These are phyloP conservation scores for Drosophila grimshawi DNA, from an alignment of 1,140 invertebrate genomes.

Conservation along the genomic window DNA sequence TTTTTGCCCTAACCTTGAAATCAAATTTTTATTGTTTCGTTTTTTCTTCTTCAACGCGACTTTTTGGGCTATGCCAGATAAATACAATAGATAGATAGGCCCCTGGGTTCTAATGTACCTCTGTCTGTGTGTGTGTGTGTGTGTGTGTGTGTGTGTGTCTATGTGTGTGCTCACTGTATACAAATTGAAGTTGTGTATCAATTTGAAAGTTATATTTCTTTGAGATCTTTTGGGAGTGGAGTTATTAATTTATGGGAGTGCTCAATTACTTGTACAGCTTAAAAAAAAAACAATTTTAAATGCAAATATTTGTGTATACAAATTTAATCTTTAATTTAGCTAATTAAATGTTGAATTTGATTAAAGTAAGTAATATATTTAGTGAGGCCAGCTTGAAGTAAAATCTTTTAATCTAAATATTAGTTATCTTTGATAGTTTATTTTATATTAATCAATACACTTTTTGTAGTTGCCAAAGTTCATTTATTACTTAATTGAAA, in stretches of 20 bases:
- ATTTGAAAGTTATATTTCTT: slow-evolving; percentile 37
- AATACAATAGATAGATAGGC: slow-evolving; percentile 46
- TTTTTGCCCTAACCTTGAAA: slow-evolving; percentile 73
- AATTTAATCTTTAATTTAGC: too few species aligned
- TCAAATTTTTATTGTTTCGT: slow-evolving; percentile 46
- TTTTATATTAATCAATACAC: too few species aligned
- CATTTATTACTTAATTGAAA: too few species aligned
- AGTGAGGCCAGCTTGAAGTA: too few species aligned
- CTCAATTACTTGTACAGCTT: neutral
- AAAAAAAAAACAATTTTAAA: too few species aligned
- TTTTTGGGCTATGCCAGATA: slow-evolving; percentile 33
- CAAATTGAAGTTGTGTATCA: slow-evolving; percentile 29
- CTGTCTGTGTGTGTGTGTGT: slow-evolving; percentile 1
- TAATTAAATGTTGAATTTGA: too few species aligned
- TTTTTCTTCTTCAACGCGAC: slow-evolving; percentile 7
- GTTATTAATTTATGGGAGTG: neutral
- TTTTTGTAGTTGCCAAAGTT: too few species aligned
- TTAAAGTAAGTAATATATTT: too few species aligned
- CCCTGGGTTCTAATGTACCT: slow-evolving; percentile 1
- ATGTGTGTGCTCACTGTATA: neutral
- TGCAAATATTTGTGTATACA: too few species aligned
- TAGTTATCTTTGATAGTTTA: too few species aligned
- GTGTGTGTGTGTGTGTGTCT: slow-evolving; percentile 1
- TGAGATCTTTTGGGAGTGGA: neutral
- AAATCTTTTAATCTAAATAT: too few species aligned